phyloP scores from a whole-genome alignment of 2,113 vertebrate species.

The Seriola quinqueradiata region DNA sequence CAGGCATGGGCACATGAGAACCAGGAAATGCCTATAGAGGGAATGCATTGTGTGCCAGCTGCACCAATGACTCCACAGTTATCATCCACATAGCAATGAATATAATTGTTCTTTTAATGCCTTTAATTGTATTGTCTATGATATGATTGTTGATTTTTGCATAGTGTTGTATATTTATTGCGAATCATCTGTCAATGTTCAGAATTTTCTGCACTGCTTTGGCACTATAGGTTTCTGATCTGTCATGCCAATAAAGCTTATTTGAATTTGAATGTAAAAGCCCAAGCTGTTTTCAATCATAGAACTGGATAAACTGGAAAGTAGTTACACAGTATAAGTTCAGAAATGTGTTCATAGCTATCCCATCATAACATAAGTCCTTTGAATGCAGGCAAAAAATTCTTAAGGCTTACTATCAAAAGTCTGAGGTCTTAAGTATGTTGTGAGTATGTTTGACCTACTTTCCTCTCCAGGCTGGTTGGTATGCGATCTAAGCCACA shows the following conservation, averaged over 20 bases:
- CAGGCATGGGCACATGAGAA: constrained; percentile 60
- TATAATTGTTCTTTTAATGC: too few species aligned
- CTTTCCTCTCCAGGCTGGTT: constrained; percentile 57
- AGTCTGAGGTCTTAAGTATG: constrained; percentile 54
- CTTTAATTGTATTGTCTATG: too few species aligned
- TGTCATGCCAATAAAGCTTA: too few species aligned
- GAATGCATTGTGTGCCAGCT: constrained; percentile 62
- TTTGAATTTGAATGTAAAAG: neutral
- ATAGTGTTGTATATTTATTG: too few species aligned
- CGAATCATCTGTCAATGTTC: too few species aligned
- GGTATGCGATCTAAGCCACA: constrained; percentile 48
- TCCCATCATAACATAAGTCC: constrained; percentile 30
- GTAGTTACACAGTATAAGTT: neutral
- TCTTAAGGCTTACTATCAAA: constrained; percentile 36
- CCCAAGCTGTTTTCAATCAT: neutral
- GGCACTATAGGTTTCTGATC: too few species aligned
- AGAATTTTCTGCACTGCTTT: too few species aligned
- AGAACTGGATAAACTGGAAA: constrained; percentile 38
- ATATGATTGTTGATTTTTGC: too few species aligned
- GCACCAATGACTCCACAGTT: constrained; percentile 59
- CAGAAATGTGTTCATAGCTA: constrained; percentile 2
- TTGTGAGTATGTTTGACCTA: constrained; percentile 73
- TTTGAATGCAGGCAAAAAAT: constrained; percentile 18
- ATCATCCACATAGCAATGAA: constrained; percentile 31
- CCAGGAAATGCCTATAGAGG: constrained; percentile 75